A percentile compares a stretch with the other conserved stretches of the same genome.
Evolutionary conservation across 2,113 vertebrate genomes (phyloP).

Genomic region (Muntiacus muntjak): DNA sequence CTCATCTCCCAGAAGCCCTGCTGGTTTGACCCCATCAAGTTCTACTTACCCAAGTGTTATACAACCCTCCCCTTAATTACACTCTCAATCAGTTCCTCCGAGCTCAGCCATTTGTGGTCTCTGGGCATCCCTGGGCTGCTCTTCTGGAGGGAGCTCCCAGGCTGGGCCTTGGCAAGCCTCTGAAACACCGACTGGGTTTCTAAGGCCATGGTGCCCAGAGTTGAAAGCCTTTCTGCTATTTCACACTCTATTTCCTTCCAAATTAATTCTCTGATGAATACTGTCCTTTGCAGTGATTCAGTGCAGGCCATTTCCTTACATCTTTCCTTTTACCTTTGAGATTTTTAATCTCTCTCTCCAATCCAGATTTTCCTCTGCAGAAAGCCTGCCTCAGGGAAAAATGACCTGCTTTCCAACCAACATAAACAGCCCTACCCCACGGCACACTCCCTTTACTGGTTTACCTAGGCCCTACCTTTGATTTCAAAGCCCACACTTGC

Average conservation of each 20-base stretch:
- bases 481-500: neutral
- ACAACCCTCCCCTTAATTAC: slow-evolving; percentile 68
- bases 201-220: slow-evolving; percentile 30
- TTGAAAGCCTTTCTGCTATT: slow-evolving; percentile 50
- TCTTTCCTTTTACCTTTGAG: slow-evolving; percentile 38
- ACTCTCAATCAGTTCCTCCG: slow-evolving; percentile 65
- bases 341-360: slow-evolving; percentile 34
- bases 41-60: slow-evolving; percentile 53
- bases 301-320: slow-evolving; percentile 21
- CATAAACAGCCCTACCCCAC: neutral
- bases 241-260: slow-evolving; percentile 70
- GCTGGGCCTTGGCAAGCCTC: slow-evolving; percentile 7
- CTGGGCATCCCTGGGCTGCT: slow-evolving; percentile 2
- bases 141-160: neutral
- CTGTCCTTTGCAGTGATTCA: slow-evolving; percentile 54
- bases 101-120: slow-evolving; percentile 64
- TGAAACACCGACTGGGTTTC: slow-evolving; percentile 4
- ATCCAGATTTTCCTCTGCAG: slow-evolving; percentile 2
- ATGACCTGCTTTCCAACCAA: neutral
- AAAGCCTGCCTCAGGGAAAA: slow-evolving; percentile 4
- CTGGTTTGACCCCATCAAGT: slow-evolving; percentile 67
- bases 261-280: slow-evolving; percentile 67
- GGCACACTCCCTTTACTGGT: neutral
- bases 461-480: neutral
- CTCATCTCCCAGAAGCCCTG: slow-evolving; percentile 51